Percentiles rank a stretch among this genome's conserved stretches.
These are phyloP conservation scores for Drosophila yooni DNA, from an alignment of 2,888 invertebrate species.

Conservation along the genomic window DNA sequence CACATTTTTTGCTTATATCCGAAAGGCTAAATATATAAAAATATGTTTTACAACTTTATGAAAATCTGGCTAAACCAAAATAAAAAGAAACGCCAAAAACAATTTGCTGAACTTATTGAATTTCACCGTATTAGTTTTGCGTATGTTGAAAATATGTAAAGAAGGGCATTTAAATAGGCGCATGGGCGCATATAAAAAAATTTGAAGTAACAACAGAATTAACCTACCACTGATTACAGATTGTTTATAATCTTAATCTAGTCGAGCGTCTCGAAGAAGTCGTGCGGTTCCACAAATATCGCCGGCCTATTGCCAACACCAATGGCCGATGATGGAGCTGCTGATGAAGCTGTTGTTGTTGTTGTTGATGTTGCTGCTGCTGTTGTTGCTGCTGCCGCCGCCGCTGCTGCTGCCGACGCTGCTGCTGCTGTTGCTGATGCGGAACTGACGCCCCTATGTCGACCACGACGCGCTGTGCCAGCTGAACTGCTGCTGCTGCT, in stretches of 20 bases:
- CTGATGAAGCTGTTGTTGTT: constrained; percentile 38
- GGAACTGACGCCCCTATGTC: constrained; percentile 39
- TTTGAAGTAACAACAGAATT: constrained; percentile 74
- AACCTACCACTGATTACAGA: constrained; percentile 62
- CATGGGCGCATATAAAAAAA: constrained; percentile 41
- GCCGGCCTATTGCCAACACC: constrained; percentile 55
- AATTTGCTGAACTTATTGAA: constrained; percentile 12
- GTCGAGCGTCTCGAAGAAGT: constrained; percentile 74
- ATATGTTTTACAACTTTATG: constrained; percentile 55
- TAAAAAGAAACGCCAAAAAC: constrained; percentile 11
- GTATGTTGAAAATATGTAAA: constrained; percentile 33
- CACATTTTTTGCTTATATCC: constrained; percentile 45
- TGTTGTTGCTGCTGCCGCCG: background rate
- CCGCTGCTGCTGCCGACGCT: constrained; percentile 32
- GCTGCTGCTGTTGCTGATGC: constrained; percentile 40
- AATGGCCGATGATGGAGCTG: constrained; percentile 41
- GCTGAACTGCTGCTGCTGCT: constrained; percentile 11
- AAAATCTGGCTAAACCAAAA: constrained; percentile 56
- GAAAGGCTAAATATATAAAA: constrained; percentile 60
- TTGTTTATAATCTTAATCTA: constrained; percentile 58
- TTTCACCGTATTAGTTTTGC: constrained; percentile 20
- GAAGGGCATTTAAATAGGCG: constrained; percentile 49
- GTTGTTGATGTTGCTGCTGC: constrained; percentile 38
- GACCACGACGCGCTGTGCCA: constrained; percentile 64
- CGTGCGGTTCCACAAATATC: constrained; percentile 66